These are phyloP conservation scores for Lamellibrachia columna DNA, from an alignment of 2,888 invertebrate species.

Conservation along the genomic window DNA sequence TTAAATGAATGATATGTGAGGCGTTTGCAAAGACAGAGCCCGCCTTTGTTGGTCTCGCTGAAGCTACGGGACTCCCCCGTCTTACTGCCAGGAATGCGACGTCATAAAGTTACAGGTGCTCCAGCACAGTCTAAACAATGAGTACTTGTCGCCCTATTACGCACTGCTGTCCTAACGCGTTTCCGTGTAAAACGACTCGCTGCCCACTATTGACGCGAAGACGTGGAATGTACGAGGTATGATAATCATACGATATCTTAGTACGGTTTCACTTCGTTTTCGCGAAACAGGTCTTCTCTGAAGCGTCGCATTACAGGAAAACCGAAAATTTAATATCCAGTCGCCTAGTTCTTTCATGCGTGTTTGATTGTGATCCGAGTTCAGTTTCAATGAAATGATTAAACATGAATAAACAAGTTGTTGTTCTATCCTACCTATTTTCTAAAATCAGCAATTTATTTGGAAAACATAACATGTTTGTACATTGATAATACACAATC, in stretches of 20 bases:
- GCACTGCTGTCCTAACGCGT: background rate
- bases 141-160: background rate
- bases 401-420: background rate
- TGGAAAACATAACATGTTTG: background rate
- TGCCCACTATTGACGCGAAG: background rate
- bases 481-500: background rate
- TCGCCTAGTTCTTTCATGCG: background rate
- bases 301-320: background rate
- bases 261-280: background rate
- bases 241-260: background rate
- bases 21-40: background rate
- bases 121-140: background rate
- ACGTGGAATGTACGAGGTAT: background rate
- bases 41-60: background rate
- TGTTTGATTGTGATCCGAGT: background rate
- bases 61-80: background rate
- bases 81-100: background rate
- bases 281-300: background rate
- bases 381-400: background rate
- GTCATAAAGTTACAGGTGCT: background rate
- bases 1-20: background rate
- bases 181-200: background rate
- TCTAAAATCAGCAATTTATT: background rate
- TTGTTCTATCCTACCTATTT: background rate
- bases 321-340: background rate